These are phyloP conservation scores for Andrena fulva DNA, from an alignment of 2,888 invertebrate species.

Conservation along the genomic window DNA sequence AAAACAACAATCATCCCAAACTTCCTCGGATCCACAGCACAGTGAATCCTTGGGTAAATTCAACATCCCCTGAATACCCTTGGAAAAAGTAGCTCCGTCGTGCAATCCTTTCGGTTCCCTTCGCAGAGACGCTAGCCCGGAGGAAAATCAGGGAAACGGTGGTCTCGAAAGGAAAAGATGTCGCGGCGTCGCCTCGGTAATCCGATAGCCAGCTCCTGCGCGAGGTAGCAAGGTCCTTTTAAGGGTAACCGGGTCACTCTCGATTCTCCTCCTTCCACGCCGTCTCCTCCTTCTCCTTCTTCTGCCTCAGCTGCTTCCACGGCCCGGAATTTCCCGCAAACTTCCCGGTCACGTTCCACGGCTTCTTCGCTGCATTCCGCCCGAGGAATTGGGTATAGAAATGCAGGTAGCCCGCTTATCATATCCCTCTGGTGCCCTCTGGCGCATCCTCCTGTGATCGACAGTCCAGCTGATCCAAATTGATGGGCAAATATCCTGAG, in stretches of 20 bases:
- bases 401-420: conserved; percentile 15
- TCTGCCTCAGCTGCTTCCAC: conserved; percentile 27
- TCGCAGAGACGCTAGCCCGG: neutral
- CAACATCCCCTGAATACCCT: too few relatives aligned
- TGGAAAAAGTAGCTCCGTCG: neutral
- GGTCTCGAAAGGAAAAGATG: conserved; percentile 11
- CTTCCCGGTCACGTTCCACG: conserved; percentile 45
- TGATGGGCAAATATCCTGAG: neutral
- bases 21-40: too few relatives aligned
- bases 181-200: conserved; percentile 45
- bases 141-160: too few relatives aligned
- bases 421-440: conserved; percentile 4
- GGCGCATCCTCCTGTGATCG: neutral
- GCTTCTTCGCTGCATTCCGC: conserved; percentile 34
- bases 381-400: conserved; percentile 22
- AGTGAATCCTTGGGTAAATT: too few relatives aligned
- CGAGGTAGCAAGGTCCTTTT: conserved; percentile 63
- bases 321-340: conserved; percentile 43
- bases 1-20: too few relatives aligned
- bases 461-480: neutral
- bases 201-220: conserved; percentile 55
- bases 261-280: conserved; percentile 38
- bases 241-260: conserved; percentile 70
- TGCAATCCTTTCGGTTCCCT: neutral
- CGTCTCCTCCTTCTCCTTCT: conserved; percentile 25